phyloP scores from a whole-genome alignment of 2,888 invertebrate species.

The Xestia rhomboidea region DNA sequence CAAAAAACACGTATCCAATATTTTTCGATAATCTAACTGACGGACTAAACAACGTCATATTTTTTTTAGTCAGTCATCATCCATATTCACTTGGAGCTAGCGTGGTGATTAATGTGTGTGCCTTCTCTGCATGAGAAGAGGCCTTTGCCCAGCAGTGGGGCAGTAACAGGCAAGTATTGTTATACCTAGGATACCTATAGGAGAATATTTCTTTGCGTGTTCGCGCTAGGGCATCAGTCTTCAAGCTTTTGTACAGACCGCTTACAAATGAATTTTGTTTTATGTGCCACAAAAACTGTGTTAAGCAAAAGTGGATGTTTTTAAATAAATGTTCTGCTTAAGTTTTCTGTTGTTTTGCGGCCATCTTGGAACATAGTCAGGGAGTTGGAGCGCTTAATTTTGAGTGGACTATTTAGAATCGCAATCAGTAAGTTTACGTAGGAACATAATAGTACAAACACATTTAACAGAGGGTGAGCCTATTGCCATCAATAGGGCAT shows the following conservation, averaged over 20 bases:
- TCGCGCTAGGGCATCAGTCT: neutral
- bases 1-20: no score
- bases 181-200: neutral
- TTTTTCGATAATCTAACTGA: no score
- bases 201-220: no score
- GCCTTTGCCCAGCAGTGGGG: neutral
- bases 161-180: neutral
- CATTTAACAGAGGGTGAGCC: neutral
- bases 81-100: no score
- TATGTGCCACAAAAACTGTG: slow-evolving; percentile 38
- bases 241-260: neutral
- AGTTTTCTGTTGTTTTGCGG: slow-evolving; percentile 29
- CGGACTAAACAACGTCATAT: no score
- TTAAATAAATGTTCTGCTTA: slow-evolving; percentile 50
- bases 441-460: neutral
- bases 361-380: slow-evolving; percentile 40
- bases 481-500: neutral
- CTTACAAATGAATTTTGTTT: slow-evolving; percentile 43
- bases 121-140: neutral
- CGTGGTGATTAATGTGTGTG: neutral
- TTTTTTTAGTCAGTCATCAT: no score
- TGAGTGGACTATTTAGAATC: neutral
- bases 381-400: slow-evolving; percentile 16
- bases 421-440: neutral
- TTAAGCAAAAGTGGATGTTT: slow-evolving; percentile 52